Conservation (phyloP, 2,113 vertebrate genomes). For the Crotophaga sulcirostris region DNA sequence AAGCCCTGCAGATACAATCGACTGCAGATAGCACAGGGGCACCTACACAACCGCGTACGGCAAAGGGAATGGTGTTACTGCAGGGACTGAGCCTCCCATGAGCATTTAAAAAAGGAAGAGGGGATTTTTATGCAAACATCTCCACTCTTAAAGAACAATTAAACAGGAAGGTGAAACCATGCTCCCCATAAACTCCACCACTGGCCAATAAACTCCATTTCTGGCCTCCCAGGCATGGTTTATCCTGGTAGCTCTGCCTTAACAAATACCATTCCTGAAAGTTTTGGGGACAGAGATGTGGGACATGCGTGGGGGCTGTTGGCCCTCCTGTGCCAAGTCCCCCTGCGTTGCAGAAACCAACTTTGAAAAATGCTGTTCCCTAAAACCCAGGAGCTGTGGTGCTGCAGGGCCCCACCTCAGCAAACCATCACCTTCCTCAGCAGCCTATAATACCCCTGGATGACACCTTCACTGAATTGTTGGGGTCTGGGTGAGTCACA, state of each 20-base stretch:
- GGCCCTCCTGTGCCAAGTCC: fast-evolving
- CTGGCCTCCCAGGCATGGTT: fast-evolving
- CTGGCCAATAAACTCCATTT: not conserved
- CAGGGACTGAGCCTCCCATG: not conserved
- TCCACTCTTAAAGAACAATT: not conserved
- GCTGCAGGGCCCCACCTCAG: not conserved
- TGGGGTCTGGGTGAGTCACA: not conserved
- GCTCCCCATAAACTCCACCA: not conserved
- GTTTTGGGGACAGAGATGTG: not conserved
- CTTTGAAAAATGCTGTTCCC: not conserved
- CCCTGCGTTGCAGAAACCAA: not conserved
- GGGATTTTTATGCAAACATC: not conserved
- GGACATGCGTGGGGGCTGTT: fast-evolving
- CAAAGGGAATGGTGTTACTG: not conserved
- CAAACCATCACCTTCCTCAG: not conserved
- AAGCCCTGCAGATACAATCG: not conserved
- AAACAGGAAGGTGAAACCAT: fast-evolving
- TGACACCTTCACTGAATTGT: not conserved
- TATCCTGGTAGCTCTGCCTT: not conserved
- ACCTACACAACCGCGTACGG: not conserved
- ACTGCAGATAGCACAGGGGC: not conserved
- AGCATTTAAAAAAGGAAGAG: not conserved
- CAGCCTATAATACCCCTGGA: not conserved
- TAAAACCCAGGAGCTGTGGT: not conserved
- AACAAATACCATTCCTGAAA: not conserved